A percentile compares a stretch with the other conserved stretches of the same genome.
Evolutionary conservation across 2,888 invertebrate genomes (phyloP).

Genomic region (Alentia gelatinosa): DNA sequence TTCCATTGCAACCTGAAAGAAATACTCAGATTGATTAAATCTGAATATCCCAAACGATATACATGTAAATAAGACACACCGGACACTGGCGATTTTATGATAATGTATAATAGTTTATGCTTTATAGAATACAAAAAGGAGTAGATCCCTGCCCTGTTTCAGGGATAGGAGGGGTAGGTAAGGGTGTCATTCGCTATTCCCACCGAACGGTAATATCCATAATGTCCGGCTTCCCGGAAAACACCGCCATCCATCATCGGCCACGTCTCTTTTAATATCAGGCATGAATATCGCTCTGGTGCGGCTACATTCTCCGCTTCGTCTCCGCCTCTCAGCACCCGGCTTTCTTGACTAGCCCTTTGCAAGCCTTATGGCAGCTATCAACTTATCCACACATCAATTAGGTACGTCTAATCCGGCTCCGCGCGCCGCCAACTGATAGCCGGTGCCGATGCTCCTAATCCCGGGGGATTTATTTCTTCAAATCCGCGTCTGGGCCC

Average conservation of each 20-base stretch:
- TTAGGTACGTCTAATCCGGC: not conserved
- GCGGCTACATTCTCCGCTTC: not conserved
- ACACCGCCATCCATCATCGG: not conserved
- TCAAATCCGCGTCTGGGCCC: not conserved
- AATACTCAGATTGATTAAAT: too few species aligned
- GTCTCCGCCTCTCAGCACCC: not conserved
- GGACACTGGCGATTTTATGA: too few species aligned
- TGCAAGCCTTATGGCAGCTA: constrained; percentile 17
- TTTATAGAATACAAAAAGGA: too few species aligned
- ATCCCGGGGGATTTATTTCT: not conserved
- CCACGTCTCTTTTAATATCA: not conserved
- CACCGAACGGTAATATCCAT: not conserved
- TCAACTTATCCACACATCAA: constrained; percentile 16
- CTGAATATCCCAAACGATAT: too few species aligned
- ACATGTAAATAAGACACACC: too few species aligned
- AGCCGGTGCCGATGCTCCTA: not conserved
- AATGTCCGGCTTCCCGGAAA: constrained; percentile 16
- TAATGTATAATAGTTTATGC: too few species aligned
- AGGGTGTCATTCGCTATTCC: not conserved
- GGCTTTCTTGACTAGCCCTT: not conserved
- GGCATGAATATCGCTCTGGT: not conserved
- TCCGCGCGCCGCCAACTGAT: not conserved
- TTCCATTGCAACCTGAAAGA: too few species aligned
- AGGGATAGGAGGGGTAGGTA: too few species aligned
- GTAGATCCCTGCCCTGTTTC: too few species aligned